These are phyloP conservation scores for Epicauta chinensis DNA, from an alignment of 1,140 invertebrate genomes.

Conservation along the genomic window DNA sequence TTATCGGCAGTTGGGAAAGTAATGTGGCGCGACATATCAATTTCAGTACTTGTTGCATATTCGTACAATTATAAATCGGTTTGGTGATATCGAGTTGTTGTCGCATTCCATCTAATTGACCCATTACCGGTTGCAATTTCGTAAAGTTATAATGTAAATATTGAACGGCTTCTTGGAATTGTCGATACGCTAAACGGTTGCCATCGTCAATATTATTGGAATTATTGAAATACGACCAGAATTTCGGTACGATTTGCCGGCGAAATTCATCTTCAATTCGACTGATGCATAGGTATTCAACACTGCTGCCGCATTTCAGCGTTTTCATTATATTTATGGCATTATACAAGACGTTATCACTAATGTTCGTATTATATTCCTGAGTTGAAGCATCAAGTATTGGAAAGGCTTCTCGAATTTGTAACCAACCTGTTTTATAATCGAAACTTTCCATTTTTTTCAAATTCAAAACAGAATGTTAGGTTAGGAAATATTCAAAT, in stretches of 20 bases:
- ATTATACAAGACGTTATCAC: constrained; percentile 35
- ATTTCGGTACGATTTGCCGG: no score
- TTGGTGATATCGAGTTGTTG: constrained; percentile 40
- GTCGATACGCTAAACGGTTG: not conserved
- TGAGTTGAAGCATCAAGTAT: constrained; percentile 27
- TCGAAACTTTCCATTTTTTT: constrained; percentile 9
- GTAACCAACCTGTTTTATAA: constrained; percentile 24
- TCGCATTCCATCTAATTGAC: constrained; percentile 49
- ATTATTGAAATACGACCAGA: no score
- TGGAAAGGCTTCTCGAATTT: constrained; percentile 31
- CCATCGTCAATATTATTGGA: no score
- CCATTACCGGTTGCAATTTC: constrained; percentile 50
- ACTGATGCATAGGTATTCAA: no score
- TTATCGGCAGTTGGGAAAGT: constrained; percentile 62
- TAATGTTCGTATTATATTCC: constrained; percentile 11
- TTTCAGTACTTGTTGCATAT: constrained; percentile 54
- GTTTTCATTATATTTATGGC: constrained; percentile 34
- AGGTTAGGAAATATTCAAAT: no score
- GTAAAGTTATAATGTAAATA: constrained; percentile 52
- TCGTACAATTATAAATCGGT: constrained; percentile 48
- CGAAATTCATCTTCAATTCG: no score
- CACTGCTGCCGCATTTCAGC: not conserved
- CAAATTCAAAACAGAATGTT: no score
- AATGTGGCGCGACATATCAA: constrained; percentile 59
- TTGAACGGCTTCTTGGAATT: constrained; percentile 60